Conservation (phyloP, 2,888 invertebrate species). For the Eristalinus aeneus region DNA sequence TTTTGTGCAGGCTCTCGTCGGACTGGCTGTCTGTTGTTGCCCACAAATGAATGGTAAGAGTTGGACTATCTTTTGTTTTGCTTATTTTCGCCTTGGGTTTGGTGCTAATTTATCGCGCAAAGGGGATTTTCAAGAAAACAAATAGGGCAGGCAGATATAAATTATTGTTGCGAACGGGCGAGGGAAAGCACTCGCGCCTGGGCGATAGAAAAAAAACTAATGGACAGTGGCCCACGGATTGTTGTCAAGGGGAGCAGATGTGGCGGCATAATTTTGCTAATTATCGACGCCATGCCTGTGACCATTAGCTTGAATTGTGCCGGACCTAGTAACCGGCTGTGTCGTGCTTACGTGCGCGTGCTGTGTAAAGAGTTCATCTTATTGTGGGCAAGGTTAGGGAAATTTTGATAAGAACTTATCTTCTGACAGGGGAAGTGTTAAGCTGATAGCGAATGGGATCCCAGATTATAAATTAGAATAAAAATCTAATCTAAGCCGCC, state of each 20-base stretch:
- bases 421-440: background rate
- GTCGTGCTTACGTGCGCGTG: background rate
- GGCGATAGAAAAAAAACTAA: background rate
- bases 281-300: background rate
- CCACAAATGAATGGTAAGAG: background rate
- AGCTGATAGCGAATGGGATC: background rate
- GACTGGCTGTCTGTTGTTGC: background rate
- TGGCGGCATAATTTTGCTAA: constrained; percentile 6
- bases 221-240: background rate
- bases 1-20: background rate
- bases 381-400: background rate
- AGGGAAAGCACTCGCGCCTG: constrained; percentile 1
- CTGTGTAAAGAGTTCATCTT: background rate
- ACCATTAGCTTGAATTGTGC: background rate
- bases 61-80: constrained; percentile 10
- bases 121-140: background rate
- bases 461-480: background rate
- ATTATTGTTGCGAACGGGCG: background rate
- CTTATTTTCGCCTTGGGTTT: background rate
- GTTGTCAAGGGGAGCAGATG: background rate
- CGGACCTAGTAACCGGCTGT: background rate
- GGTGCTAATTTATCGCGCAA: constrained; percentile 12
- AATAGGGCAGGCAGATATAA: background rate
- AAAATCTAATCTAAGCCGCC: too few species aligned
- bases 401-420: background rate